Conservation (phyloP, 1,140 invertebrate genomes). For the Ceratoteleas bidentatus region DNA sequence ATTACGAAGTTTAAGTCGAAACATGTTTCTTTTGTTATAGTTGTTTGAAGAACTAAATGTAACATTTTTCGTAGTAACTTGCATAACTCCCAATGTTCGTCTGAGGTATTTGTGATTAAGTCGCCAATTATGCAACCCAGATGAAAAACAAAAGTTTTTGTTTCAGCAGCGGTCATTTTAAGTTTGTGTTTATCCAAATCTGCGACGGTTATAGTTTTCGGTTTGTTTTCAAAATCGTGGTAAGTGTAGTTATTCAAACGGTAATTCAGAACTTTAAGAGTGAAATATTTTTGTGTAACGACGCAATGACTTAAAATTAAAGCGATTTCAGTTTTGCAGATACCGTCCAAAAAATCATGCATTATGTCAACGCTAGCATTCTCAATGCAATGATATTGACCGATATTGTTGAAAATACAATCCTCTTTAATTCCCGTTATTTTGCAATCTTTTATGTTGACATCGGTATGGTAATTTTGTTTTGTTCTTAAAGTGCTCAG, state of each 20-base stretch:
- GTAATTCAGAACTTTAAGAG: too few species aligned
- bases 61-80: constrained; percentile 21
- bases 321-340: constrained; percentile 36
- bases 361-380: constrained; percentile 21
- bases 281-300: too few species aligned
- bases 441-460: neutral
- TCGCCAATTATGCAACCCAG: neutral
- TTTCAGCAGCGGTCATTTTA: constrained; percentile 18
- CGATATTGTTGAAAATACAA: constrained; percentile 8
- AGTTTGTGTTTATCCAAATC: constrained; percentile 17
- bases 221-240: constrained; percentile 29
- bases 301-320: too few species aligned
- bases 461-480: neutral
- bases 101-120: neutral
- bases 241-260: too few species aligned
- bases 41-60: neutral
- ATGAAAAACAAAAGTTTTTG: neutral
- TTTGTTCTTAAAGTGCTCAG: neutral
- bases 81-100: constrained; percentile 17
- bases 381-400: constrained; percentile 10
- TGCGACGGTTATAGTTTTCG: neutral
- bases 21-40: constrained; percentile 7
- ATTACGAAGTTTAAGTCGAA: constrained; percentile 12
- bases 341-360: constrained; percentile 26
- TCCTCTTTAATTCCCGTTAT: neutral